Base-by-base conservation (phyloP, 1,140 invertebrate genomes). In the Protaetia brevitarsis region DNA sequence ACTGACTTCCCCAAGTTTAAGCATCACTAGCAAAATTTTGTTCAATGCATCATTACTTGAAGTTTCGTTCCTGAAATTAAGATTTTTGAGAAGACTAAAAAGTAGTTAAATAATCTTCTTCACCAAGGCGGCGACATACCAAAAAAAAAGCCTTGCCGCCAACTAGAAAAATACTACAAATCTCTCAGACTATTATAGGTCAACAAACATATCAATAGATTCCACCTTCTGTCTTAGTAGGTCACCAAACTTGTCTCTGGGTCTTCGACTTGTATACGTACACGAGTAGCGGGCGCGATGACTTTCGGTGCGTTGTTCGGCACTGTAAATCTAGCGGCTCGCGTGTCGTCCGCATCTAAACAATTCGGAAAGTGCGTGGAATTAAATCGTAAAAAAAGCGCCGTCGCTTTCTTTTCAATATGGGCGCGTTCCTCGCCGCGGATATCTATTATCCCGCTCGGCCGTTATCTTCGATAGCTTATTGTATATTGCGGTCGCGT, bases 361-460 rank as follows among this genome's bases (percentile, higher is more conserved):
- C 63, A 29, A 64, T 64, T 36, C 45, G 63, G 56, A 64, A 64
- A 64, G 63, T 64, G 63, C 63, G 63, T 64, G 63, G 36, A 64
- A 64, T 64, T 64, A 45, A 51, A 36, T 64, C 63, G 63, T 64
- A 64, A 64, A 64, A 45, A 64, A 64, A 51, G 27, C 26, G 26
- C 37, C 37, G 37, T 45, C n/a, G 37, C 13, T 45, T 45, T 37
- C 30, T 64, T 28, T 31, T 51, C 37, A 36, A 64, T 28, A 23
- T 64, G 63, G 63, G 63, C 63, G 63, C 36, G 37, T 41, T 64
- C 36, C 45, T 26, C 27, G 19, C 13, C 23, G 7, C 11, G 11
- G 8, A 45, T 45, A 45, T 45, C 37, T 45, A 45, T 45, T 45
- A 21, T 21, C n/a, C n/a, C n/a, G n/a, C n/a, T n/a, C n/a, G n/a